A percentile compares a stretch with the other conserved stretches of the same genome.
phyloP scores from a whole-genome alignment of 1,140 invertebrate genomes.

The Formica exsecta region DNA sequence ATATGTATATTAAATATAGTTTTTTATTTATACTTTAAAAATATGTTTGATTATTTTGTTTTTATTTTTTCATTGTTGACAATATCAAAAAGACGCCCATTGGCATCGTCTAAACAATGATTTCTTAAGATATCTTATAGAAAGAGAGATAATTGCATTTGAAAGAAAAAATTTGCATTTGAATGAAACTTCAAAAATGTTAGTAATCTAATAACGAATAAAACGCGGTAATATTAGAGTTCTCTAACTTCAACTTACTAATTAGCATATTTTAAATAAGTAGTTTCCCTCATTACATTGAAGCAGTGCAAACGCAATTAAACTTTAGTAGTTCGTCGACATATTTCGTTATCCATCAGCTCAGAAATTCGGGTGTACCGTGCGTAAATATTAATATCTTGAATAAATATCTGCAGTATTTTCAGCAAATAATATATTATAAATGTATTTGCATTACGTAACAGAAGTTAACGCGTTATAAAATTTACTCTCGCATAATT shows the following conservation, averaged over 20 bases:
- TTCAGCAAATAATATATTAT: not conserved
- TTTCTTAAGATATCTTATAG: not conserved
- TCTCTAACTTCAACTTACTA: slow-evolving; percentile 36
- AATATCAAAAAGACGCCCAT: not conserved
- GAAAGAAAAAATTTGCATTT: not conserved
- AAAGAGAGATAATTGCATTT: not conserved
- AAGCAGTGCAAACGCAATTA: slow-evolving; percentile 40
- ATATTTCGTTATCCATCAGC: slow-evolving; percentile 18
- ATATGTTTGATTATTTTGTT: not conserved
- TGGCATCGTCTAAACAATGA: not conserved
- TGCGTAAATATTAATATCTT: slow-evolving; percentile 28
- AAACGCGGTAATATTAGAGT: slow-evolving; percentile 37
- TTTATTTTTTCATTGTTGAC: not conserved
- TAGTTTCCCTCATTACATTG: slow-evolving; percentile 42
- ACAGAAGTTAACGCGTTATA: too few relatives aligned
- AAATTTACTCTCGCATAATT: not conserved
- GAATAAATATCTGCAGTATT: not conserved
- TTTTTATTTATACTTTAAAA: not conserved
- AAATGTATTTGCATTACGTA: not conserved
- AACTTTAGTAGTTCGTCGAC: slow-evolving; percentile 20
- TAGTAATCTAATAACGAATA: not conserved
- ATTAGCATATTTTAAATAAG: slow-evolving; percentile 54
- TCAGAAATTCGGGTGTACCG: not conserved
- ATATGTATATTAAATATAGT: slow-evolving; percentile 5
- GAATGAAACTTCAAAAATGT: slow-evolving; percentile 19